Percentiles rank a stretch among this genome's conserved stretches.
Conservation (phyloP, 2,797 vertebrate species). For the Esox masquinongy region DNA sequence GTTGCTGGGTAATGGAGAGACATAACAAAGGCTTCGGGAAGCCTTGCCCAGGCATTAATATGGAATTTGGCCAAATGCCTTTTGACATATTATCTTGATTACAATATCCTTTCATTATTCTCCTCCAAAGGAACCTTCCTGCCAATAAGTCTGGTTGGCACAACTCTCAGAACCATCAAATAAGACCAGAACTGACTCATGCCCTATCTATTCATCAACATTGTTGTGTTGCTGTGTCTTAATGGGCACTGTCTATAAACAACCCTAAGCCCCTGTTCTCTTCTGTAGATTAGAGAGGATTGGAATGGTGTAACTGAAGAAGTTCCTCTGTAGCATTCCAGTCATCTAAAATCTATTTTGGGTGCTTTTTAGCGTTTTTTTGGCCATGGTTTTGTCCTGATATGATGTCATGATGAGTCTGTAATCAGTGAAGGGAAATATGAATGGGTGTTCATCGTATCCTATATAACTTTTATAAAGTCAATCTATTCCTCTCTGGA, state of each 20-base stretch:
- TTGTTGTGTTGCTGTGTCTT: not conserved
- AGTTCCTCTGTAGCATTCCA: not conserved
- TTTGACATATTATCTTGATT: not conserved
- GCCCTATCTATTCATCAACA: not conserved
- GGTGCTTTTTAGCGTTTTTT: not conserved
- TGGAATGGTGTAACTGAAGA: not conserved
- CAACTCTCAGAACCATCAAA: not conserved
- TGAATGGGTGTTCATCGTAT: not conserved
- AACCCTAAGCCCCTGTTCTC: not conserved
- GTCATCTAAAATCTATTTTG: not conserved
- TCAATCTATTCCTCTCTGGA: not conserved
- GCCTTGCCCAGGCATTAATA: constrained; percentile 6
- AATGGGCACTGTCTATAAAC: not conserved
- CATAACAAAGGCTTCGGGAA: not conserved
- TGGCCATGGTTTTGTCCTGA: not conserved
- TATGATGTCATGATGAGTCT: not conserved
- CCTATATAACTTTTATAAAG: not conserved
- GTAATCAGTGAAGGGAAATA: not conserved
- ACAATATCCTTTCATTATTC: constrained; percentile 56
- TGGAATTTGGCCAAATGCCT: not conserved
- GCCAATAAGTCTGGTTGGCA: constrained; percentile 16
- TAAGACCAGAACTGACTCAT: not conserved
- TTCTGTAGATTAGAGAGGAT: not conserved
- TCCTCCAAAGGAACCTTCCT: constrained; percentile 27
- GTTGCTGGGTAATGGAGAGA: not conserved